A percentile compares a stretch with the other conserved stretches of the same genome.
Evolutionary conservation across 1,140 invertebrate genomes (phyloP).

Genomic region (Heliconius nattereri): DNA sequence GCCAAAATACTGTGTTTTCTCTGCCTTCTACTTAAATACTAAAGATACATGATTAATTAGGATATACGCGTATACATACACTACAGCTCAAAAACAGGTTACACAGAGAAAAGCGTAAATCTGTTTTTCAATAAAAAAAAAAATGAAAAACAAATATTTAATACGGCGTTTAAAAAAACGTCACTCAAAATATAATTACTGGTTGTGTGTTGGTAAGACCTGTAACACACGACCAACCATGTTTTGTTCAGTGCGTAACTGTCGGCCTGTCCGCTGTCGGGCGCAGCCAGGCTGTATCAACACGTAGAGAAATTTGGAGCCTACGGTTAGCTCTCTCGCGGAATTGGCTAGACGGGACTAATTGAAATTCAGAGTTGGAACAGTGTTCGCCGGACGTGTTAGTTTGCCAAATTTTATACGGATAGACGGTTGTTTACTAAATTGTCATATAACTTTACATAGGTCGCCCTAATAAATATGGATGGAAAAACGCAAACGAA

Average conservation of each 20-base stretch:
- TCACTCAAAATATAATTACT: not conserved
- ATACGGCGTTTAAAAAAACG: too few relatives aligned
- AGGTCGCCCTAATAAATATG: too few relatives aligned
- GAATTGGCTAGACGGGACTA: not conserved
- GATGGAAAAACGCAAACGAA: too few relatives aligned
- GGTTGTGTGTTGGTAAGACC: not conserved
- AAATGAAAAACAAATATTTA: too few relatives aligned
- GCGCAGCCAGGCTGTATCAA: not conserved
- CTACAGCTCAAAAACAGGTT: too few relatives aligned
- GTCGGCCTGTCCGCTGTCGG: not conserved
- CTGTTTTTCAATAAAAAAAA: too few relatives aligned
- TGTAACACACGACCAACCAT: not conserved
- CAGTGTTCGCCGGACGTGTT: constrained; percentile 1
- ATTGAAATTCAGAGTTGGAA: constrained; percentile 5
- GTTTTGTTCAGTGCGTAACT: not conserved
- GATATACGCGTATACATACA: too few relatives aligned
- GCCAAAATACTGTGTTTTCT: too few relatives aligned
- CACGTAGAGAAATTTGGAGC: constrained; percentile 8
- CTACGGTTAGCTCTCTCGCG: constrained; percentile 1
- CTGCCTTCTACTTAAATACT: too few relatives aligned
- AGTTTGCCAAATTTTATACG: constrained; percentile 7
- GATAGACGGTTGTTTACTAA: not conserved
- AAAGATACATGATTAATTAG: too few relatives aligned
- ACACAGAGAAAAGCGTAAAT: too few relatives aligned
- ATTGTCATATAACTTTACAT: not conserved